Conservation (phyloP, 2,113 vertebrate genomes). For the Anser brachyrhynchus region DNA sequence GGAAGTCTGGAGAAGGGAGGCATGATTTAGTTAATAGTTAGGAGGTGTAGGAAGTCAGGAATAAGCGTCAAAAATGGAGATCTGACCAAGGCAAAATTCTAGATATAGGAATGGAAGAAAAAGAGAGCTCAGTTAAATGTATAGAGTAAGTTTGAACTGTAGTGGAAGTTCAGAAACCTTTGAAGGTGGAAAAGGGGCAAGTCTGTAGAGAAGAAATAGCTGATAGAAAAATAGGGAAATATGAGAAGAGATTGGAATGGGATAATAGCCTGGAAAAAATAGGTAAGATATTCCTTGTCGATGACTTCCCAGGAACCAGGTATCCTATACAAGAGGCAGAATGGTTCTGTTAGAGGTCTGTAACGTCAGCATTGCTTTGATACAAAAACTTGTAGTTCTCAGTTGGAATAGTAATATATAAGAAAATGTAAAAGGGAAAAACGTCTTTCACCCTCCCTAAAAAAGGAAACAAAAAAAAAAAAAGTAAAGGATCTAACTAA, state of each 20-base stretch:
- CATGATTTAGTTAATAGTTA: neutral
- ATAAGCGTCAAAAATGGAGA: neutral
- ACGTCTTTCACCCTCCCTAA: neutral
- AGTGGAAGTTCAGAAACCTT: neutral
- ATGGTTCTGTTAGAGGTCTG: neutral
- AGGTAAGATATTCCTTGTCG: neutral
- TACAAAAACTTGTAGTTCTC: neutral
- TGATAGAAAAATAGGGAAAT: neutral
- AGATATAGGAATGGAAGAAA: neutral
- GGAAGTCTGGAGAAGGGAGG: neutral
- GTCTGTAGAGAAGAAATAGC: neutral
- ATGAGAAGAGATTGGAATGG: neutral
- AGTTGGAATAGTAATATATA: neutral
- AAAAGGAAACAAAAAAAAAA: neutral
- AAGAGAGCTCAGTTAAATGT: neutral
- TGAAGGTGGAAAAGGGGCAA: neutral
- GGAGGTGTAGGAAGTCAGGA: neutral
- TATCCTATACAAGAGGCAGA: neutral
- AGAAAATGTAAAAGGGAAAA: neutral
- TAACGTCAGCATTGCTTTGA: neutral
- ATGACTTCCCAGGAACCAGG: neutral
- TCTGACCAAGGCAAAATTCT: neutral
- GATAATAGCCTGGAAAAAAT: neutral
- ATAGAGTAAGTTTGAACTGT: neutral
- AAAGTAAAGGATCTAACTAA: neutral